A percentile compares a stretch with the other conserved stretches of the same genome.
These are phyloP conservation scores for Zelostemma sp. DNA, from an alignment of 1,140 invertebrate species.

Conservation along the genomic window DNA sequence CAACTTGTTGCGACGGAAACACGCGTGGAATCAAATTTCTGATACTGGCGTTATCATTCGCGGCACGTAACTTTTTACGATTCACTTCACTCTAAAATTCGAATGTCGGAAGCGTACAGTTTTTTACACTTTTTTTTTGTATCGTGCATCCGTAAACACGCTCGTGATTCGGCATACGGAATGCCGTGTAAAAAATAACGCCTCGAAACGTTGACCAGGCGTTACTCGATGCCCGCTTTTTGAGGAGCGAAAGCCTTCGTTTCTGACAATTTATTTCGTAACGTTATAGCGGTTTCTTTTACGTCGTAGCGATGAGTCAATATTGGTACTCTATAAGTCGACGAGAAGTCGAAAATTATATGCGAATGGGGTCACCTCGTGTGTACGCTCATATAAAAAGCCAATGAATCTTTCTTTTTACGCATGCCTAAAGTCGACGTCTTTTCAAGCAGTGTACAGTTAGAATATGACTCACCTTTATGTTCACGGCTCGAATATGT, in stretches of 20 bases:
- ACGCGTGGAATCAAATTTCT: slow-evolving; percentile 26
- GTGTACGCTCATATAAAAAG: slow-evolving; percentile 10
- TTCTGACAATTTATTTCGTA: no score
- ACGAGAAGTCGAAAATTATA: slow-evolving; percentile 23
- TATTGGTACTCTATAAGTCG: background rate
- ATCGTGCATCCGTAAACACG: slow-evolving; percentile 38
- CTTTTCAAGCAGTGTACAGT: slow-evolving; percentile 25
- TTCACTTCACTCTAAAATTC: slow-evolving; percentile 37
- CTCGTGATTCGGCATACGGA: slow-evolving; percentile 35
- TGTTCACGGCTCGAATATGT: slow-evolving; percentile 21
- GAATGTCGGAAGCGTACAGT: slow-evolving; percentile 47
- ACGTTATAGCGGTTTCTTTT: no score
- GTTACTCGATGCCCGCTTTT: background rate
- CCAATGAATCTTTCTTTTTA: slow-evolving; percentile 6
- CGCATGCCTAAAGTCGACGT: slow-evolving; percentile 24
- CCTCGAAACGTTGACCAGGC: background rate
- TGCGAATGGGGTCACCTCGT: slow-evolving; percentile 12
- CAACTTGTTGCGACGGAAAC: slow-evolving; percentile 41
- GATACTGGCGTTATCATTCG: slow-evolving; percentile 40
- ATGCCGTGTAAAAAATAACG: background rate
- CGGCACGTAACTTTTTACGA: slow-evolving; percentile 46
- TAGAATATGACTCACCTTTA: slow-evolving; percentile 38
- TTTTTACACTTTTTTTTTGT: slow-evolving; percentile 45
- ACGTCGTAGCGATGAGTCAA: background rate
- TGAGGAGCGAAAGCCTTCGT: background rate